Conservation (phyloP, 1,140 invertebrate genomes). For the Drosophila sechellia region DNA sequence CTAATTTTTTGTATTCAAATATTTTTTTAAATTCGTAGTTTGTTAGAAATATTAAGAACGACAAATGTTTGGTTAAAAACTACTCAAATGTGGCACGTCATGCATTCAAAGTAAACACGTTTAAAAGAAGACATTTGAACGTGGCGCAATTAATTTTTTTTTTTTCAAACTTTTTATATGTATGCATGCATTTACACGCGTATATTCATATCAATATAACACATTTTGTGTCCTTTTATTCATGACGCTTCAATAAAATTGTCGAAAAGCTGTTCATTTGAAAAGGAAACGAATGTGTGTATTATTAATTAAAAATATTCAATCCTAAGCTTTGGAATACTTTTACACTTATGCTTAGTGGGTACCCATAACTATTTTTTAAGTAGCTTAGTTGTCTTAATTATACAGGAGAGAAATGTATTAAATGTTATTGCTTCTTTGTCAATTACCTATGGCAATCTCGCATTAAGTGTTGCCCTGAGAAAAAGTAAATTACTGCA, state of each 20-base stretch:
- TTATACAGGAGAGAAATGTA: not conserved
- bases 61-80: too few relatives aligned
- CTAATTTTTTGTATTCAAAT: too few relatives aligned
- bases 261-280: not conserved
- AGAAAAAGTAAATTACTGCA: slow-evolving; percentile 9
- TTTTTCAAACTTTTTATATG: not conserved
- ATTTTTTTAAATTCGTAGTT: too few relatives aligned
- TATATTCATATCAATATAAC: not conserved
- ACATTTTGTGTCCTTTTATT: not conserved
- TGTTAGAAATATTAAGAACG: too few relatives aligned
- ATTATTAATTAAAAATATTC: not conserved
- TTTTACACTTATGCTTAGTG: not conserved
- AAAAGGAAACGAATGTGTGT: not conserved
- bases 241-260: not conserved
- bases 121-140: not conserved
- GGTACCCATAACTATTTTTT: not conserved
- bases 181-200: not conserved
- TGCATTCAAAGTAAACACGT: too few relatives aligned
- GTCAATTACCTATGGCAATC: slow-evolving; percentile 27
- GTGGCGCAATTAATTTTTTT: not conserved
- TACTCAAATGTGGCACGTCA: too few relatives aligned
- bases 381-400: slow-evolving; percentile 1
- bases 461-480: slow-evolving; percentile 16
- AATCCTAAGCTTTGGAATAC: not conserved
- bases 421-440: slow-evolving; percentile 30